phyloP scores from a whole-genome alignment of 2,888 invertebrate genomes.

The Eutolmus rufibarbis region DNA sequence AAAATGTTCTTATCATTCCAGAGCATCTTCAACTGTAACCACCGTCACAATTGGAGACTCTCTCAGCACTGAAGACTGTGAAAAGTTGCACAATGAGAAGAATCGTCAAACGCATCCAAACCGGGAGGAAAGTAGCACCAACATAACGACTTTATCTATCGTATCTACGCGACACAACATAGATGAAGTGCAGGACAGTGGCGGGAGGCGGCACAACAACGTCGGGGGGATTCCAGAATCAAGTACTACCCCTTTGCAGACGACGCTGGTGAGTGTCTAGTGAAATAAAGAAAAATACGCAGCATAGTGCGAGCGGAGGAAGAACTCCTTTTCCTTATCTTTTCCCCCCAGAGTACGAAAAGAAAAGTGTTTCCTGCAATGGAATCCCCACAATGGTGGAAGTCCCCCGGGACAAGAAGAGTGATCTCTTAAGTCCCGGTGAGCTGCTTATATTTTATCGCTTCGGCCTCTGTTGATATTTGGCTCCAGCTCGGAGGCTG shows the following conservation, averaged over 20 bases:
- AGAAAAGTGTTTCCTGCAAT: conserved; percentile 15
- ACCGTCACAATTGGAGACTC: conserved; percentile 16
- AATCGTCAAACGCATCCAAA: conserved; percentile 20
- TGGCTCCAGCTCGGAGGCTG: background rate
- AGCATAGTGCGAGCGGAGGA: background rate
- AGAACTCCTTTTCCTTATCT: background rate
- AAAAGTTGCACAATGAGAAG: conserved; percentile 20
- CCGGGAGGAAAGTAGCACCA: background rate
- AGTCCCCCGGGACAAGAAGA: background rate
- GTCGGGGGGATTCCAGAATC: conserved; percentile 51
- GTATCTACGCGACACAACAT: conserved; percentile 16
- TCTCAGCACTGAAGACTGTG: conserved; percentile 15
- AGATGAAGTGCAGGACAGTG: conserved; percentile 46
- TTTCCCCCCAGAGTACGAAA: background rate
- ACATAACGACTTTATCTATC: conserved; percentile 21
- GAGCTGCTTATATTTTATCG: conserved; percentile 19
- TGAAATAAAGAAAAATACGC: background rate
- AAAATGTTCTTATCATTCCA: conserved; percentile 5
- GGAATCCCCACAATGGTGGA: background rate
- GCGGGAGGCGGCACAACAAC: conserved; percentile 52
- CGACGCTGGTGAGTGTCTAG: conserved; percentile 74
- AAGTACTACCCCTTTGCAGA: conserved; percentile 64
- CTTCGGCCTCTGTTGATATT: background rate
- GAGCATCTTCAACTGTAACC: conserved; percentile 21
- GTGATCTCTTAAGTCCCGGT: background rate